Evolutionary conservation across 2,797 vertebrate species (phyloP), one percentile per base, ranked within the genome.

Genomic region (Cygnus olor): DNA sequence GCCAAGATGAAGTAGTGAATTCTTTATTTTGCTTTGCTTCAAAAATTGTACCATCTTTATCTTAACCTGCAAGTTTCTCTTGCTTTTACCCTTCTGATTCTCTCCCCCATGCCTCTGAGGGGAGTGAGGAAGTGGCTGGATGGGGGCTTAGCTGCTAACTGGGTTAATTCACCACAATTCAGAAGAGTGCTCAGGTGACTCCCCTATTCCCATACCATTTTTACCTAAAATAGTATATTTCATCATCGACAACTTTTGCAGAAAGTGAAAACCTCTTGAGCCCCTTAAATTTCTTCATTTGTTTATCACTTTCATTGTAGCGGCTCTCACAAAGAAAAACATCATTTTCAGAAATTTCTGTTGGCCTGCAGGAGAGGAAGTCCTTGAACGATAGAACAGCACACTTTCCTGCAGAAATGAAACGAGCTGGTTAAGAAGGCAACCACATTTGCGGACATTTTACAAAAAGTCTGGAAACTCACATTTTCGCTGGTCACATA

Each of bases 201-300:
- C 42, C n/a, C 40, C 28, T n/a, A 27, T 42, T 72, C 58, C 82
- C 94, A 72, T 64, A 24, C 77, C 49, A 53, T 78, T 98, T 93
- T 97, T 97, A 99, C 99, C 99, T 99, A 97, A 99, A 99, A 96
- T 99, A 99, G 96, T 98, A 99, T 95, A 99, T 98, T 97, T 99
- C 99, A 80, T 99, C 99, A 95, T 99, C 99, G 93, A 99, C 98
- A 80, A 99, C 99, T 98, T 99, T 99, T 32, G 98, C 98, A 80
- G 99, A 99, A 71, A 99, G 99, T 6, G 99, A 99, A 97, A 99
- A 99, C 86, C 99, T 98, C 97, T 99, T 99, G 80, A 99, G 96
- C 38, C 99, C 99, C 96, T 99, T 99, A 93, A 99, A 99, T 92
- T 99, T 99, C 97, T 99, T 99, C 99, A 99, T 99, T 65, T 99